Conservation (phyloP, 2,888 invertebrate genomes). For the Dasysyrphus tricinctus region DNA sequence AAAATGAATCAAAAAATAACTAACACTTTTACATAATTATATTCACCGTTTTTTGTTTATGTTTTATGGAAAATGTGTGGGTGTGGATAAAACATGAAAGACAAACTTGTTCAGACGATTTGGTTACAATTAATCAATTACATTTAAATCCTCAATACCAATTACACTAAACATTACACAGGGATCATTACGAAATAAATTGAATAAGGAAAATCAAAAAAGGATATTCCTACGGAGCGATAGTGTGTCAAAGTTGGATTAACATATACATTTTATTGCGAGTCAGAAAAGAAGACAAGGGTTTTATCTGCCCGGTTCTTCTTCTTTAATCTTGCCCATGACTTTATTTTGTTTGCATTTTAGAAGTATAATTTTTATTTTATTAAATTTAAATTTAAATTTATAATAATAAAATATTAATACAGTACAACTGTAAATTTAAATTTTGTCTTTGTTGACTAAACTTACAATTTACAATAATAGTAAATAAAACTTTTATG, state of each 20-base stretch:
- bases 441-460: slow-evolving; percentile 38
- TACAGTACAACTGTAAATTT: slow-evolving; percentile 37
- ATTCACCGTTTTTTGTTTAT: slow-evolving; percentile 24
- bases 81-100: slow-evolving; percentile 40
- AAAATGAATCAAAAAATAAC: slow-evolving; percentile 30
- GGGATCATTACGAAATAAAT: neutral
- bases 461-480: slow-evolving; percentile 39
- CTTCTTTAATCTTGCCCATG: slow-evolving; percentile 9
- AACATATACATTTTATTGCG: neutral
- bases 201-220: slow-evolving; percentile 18
- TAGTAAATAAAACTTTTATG: slow-evolving; percentile 45
- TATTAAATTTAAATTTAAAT: neutral
- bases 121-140: slow-evolving; percentile 74
- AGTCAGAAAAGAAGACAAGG: neutral
- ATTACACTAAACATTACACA: slow-evolving; percentile 44
- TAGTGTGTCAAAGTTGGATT: neutral
- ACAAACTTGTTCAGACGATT: slow-evolving; percentile 58
- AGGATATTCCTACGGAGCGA: neutral
- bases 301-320: neutral
- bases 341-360: neutral
- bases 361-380: slow-evolving; percentile 12
- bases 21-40: slow-evolving; percentile 42
- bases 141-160: slow-evolving; percentile 64
- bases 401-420: slow-evolving; percentile 24
- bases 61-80: slow-evolving; percentile 64